These are phyloP conservation scores for Microctonus aethiopoides DNA, from an alignment of 2,888 invertebrate species.

Conservation along the genomic window DNA sequence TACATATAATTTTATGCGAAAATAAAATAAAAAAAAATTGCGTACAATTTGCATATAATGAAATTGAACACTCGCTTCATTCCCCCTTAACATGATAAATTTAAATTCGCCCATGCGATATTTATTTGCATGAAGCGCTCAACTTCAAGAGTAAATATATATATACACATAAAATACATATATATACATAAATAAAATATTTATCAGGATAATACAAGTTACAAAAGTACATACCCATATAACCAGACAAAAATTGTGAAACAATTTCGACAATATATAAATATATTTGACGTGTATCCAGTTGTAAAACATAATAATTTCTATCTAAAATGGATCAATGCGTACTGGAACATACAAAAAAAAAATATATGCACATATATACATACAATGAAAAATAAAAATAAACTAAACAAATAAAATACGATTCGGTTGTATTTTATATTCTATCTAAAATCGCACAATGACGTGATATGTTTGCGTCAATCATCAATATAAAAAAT, in stretches of 20 bases:
- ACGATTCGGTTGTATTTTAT: background rate
- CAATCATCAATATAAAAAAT: background rate
- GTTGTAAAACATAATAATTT: background rate
- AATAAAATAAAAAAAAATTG: background rate
- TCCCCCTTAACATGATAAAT: background rate
- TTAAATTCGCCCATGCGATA: conserved; percentile 8
- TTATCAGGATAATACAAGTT: too few relatives aligned
- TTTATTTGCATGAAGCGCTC: background rate
- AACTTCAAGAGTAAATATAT: background rate
- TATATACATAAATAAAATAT: background rate
- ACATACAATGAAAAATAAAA: background rate
- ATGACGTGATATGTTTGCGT: background rate
- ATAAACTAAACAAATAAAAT: background rate
- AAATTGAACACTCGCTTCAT: background rate
- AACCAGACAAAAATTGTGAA: background rate
- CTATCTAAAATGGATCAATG: background rate
- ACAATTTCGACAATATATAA: background rate
- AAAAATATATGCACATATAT: too few relatives aligned
- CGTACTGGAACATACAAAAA: too few relatives aligned
- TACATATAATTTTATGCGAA: background rate
- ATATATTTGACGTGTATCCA: background rate
- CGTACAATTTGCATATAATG: conserved; percentile 13
- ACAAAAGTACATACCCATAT: too few relatives aligned
- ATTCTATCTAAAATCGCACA: background rate
- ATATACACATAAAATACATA: background rate